Evolutionary conservation across 37 sponge, comb jelly and placozoan genomes (phyloP), one percentile per base, ranked within the genome.

Genomic region (Halisarca cf. caerulea): DNA sequence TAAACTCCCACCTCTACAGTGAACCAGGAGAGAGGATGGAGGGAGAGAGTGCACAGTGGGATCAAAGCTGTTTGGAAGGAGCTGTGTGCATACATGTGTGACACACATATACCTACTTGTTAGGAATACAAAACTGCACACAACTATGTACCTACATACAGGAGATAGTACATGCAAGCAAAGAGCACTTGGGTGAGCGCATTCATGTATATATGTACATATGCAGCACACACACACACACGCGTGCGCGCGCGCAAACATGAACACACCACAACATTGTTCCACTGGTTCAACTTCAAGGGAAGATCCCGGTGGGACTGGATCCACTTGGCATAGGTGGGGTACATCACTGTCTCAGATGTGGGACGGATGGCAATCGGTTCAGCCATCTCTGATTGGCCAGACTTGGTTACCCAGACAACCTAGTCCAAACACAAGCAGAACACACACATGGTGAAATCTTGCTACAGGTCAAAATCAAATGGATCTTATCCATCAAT

Each of bases 291-390:
- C 43, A 99, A 83, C 51, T 87, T 91, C 70, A 99, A 83, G 36
- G 99, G 99, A 14, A 99, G 90, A 73, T 99, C 99, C 20, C 99
- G 75, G 78, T 99, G 97, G 8, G 99, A 99, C 77, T 93, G 95
- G 20, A 96, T 71, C 99, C 99, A 99, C 35, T 84, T 85, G 11
- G 99, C 93, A 78, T 97, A 95, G 39, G 97, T 80, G 0, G 99
- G 99, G 74, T 99, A 99, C 99, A 99, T 99, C 34, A 91, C 98
- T 20, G 99, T 99, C 86, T 99, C 99, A 24, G 93, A 92, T 74
- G 99, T 99, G 7, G 99, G 99, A 23, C 99, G 91, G 53, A 99
- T 91, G 53, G 99, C 99, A 44, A 99, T 92, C 2, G 97, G 97
- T 77, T 96, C 97, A 0, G 93, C 94, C 55, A 99, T 79, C n/a